phyloP scores from a whole-genome alignment of 2,888 invertebrate genomes.

The Lithosia quadra region DNA sequence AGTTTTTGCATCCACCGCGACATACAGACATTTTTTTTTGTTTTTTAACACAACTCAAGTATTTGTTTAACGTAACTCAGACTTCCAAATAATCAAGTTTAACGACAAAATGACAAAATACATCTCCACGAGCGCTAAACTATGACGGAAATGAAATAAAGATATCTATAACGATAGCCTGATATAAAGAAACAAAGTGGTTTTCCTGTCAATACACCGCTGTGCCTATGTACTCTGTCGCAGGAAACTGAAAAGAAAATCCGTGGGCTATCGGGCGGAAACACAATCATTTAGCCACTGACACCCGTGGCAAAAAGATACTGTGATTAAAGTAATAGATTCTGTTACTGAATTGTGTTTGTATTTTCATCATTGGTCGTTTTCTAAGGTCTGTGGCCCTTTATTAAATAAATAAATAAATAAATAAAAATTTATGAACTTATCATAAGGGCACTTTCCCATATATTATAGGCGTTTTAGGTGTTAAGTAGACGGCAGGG shows the following conservation, averaged over 20 bases:
- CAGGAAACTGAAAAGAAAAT: constrained; percentile 32
- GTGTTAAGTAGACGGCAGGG: no score
- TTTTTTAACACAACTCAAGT: no score
- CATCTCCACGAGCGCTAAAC: neutral
- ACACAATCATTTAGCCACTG: constrained; percentile 36
- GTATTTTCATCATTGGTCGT: neutral
- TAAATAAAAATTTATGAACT: no score
- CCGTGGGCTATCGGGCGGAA: constrained; percentile 29
- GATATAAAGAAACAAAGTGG: constrained; percentile 20
- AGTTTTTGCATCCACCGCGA: no score
- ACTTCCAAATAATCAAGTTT: neutral
- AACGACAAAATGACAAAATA: neutral
- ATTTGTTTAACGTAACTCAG: neutral
- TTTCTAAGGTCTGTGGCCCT: neutral
- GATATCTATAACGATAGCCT: neutral
- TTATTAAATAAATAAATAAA: no score
- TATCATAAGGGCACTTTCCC: neutral
- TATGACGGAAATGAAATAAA: constrained; percentile 9
- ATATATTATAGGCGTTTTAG: no score
- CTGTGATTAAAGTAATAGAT: constrained; percentile 3
- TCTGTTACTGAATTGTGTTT: neutral
- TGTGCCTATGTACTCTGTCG: constrained; percentile 2
- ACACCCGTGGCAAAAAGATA: constrained; percentile 12
- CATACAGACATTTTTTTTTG: no score
- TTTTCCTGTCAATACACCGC: constrained; percentile 21